Evolutionary conservation across 1,140 invertebrate genomes (phyloP), one percentile per base, ranked within the genome.

Genomic region (Orussus abietinus): DNA sequence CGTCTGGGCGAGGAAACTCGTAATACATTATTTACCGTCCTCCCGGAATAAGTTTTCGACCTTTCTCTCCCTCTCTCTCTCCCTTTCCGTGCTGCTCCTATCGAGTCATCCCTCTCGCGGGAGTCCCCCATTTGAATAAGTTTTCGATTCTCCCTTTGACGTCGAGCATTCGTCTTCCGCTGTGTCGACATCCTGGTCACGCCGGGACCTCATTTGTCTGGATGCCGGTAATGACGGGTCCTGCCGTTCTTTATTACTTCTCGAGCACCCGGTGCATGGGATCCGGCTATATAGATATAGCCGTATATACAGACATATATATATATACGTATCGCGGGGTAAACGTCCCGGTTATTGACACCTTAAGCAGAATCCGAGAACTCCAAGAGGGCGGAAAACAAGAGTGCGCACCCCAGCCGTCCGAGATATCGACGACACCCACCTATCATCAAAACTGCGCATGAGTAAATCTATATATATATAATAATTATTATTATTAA

Each of bases 81-180:
- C 17, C 11, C 26, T 22, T 31, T 29, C 11, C 18, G 7, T 6
- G 31, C 5, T 6, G 9, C 20, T 9, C 19, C 26, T 11, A n/a
- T 20, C 29, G 9, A 19, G n/a, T 32, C 25, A 22, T 19, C 26
- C 29, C 18, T 11, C 29, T 28, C 28, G 18, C 10, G 22, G 33
- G 38, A 30, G 25, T 44, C 20, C 9, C 31, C 29, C 34, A 42
- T 51, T 51, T 51, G 45, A 51, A 51, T 51, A 51, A 51, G 49
- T 51, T 51, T 51, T 51, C 49, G 49, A 51, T 51, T 51, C 49
- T 51, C 41, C 49, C 49, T 51, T 47, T 51, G 49, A 51, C 49
- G 49, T 47, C 45, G 42, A 45, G 40, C 49, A 51, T 51, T 47
- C 44, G 45, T 51, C 49, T 51, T 51, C 38, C 38, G 37, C 32